Base-by-base conservation (phyloP, 1,140 invertebrate genomes). In the Lycorma delicatula region DNA sequence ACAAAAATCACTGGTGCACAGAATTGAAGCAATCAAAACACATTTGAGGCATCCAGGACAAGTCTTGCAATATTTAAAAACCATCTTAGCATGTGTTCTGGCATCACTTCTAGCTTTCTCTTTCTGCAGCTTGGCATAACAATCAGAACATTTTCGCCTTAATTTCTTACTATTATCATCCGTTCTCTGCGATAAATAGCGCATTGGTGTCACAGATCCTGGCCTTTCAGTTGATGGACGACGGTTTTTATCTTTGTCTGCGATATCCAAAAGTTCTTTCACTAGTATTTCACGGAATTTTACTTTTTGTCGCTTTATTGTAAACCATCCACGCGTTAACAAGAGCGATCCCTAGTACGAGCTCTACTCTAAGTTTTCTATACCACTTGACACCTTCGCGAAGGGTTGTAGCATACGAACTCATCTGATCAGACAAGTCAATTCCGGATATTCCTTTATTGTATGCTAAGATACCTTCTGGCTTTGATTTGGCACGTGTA, bases 321-420 rank as follows among this genome's bases (percentile, higher is more conserved):
- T 64, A 61, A 49, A 68, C 38, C 0, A 63, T 48, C 51, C 61
- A 64, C 26, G 64, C 61, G 50, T 68, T 69, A 50, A 70, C 60
- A 70, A 25, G 3, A 62, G 58, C 50, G 63, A 34, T 68, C 13
- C 66, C 67, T 50, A 67, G 61, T 18, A 71, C 44, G 1, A 70
- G 53, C 59, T 70, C 63, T 54, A 71, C 55, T 7, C 59, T 65
- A 31, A 71, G 36, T 59, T 72, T 72, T 38, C 66, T 46, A 31
- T 66, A 71, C 70, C 67, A 71, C 25, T 70, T 70, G 23, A 70
- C 29, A 49, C 62, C 60, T 64, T 63, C 63, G 55, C 66, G 60
- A 22, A 70, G 60, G 28, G 63, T 62, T 12, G 66, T 60, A 54
- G 66, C 60, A 64, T 74, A 72, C 7, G 63, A 52, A 22, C 64